phyloP scores from a whole-genome alignment of 2,797 vertebrate species.

The Hephaestus fuliginosus region DNA sequence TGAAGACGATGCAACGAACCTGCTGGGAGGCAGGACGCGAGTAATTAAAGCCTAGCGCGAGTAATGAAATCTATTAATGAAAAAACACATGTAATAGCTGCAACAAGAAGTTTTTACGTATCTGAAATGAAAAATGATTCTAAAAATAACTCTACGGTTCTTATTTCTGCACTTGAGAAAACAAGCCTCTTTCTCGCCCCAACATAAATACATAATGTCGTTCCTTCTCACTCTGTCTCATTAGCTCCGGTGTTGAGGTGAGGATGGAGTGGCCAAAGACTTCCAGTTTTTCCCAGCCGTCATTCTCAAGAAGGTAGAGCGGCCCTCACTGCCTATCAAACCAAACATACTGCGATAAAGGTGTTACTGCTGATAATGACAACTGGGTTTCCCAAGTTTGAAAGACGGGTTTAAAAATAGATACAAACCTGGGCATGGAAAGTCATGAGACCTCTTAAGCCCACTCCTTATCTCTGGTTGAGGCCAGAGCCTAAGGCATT shows the following conservation, averaged over 20 bases:
- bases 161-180: slow-evolving; percentile 10
- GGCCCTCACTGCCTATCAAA: slow-evolving; percentile 22
- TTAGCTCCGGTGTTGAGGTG: slow-evolving; percentile 36
- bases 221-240: not conserved
- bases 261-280: slow-evolving; percentile 1
- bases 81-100: slow-evolving; percentile 41
- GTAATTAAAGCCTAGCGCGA: slow-evolving; percentile 41
- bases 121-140: slow-evolving; percentile 23
- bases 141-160: slow-evolving; percentile 44
- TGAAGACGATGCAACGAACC: slow-evolving; percentile 25
- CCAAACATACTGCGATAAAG: slow-evolving; percentile 32
- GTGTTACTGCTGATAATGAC: slow-evolving; percentile 18
- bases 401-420: not conserved
- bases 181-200: slow-evolving; percentile 1
- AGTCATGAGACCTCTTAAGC: not conserved
- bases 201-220: slow-evolving; percentile 23
- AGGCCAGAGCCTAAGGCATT: not conserved
- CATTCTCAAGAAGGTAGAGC: not conserved
- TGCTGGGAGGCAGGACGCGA: slow-evolving; percentile 17
- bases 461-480: not conserved
- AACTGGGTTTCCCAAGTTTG: not conserved
- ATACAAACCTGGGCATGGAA: not conserved
- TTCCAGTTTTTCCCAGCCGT: slow-evolving; percentile 24
- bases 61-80: slow-evolving; percentile 34
- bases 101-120: slow-evolving; percentile 32